Base-by-base conservation (phyloP, 2,797 vertebrate species). In the Heliangelus exortis region DNA sequence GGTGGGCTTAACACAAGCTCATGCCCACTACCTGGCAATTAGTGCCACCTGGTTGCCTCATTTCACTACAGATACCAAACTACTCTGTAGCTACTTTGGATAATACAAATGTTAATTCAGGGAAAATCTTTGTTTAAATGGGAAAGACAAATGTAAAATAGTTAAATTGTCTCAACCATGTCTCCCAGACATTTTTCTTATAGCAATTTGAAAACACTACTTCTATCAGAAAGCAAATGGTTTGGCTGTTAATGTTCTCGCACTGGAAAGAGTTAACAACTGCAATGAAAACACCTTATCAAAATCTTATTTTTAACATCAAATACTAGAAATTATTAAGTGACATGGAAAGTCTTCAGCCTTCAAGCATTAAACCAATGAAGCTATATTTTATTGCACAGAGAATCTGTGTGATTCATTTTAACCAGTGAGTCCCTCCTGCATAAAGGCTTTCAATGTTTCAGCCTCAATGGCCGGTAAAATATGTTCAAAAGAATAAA, bases 401-500 rank as follows among this genome's bases (percentile, higher is more conserved):
- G 58, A 92, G 71, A 93, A 91, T 93, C 79, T 87, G 76, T 59
- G 74, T 78, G 92, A 93, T 93, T 96, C 83, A 73, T 89, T 92
- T 93, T 90, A 93, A 95, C 89, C 57, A 94, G 92, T 76, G 91
- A 94, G 95, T 89, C 71, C 84, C 75, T 84, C 95, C 88, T 85
- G 84, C 92, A 95, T 87, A 97, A 93, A 95, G 91, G 84, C 62
- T 95, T 95, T 79, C 95, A 91, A 21, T 95, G 95, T 96, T 97
- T 97, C 92, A 91, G 92, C 84, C 82, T 97, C 94, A 95, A 77
- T 94, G 87, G 73, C 84, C 96, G 90, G 78, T 91, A 97, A 97
- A 97, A 96, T 92, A 96, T 62, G 84, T 94, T 97, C 94, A 94
- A 97, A 97, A 92, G 95, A 97, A 97, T 95, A 97, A 97, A 97